Evolutionary conservation across 2,113 vertebrate species (phyloP), one percentile per base, ranked within the genome.

Genomic region (Sinosuthora webbiana): DNA sequence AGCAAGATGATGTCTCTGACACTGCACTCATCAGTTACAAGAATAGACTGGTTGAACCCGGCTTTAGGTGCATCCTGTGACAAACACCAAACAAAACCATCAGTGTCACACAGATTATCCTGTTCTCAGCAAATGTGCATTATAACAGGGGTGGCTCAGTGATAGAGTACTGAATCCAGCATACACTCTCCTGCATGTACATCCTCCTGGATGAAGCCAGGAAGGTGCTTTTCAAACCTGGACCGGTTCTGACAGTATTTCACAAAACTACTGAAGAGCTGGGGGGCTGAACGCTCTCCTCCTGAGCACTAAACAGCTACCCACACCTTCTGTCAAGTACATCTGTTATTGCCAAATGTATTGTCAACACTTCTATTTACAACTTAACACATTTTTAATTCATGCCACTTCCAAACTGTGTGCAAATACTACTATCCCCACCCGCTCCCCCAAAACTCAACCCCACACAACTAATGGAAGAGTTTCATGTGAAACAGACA

Each of bases 341-440:
- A 96, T 97, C 95, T 93, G 90, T 93, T 96, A 90, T 83, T 95
- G 95, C 73, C 76, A 88, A 92, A 91, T 59, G 41, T 55, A 94
- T 96, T 74, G 20, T 98, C 97, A 97, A 93, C 88, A 95, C 97
- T 73, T 97, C 97, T 98, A 94, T 98, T 97, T 98, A 94, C 91
- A 96, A 94, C 97, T 97, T 98, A 75, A 92, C 95, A 97, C 95
- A 68, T 96, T 97, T 97, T 84, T 80, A 96, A 96, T 95, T 95
- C 87, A 87, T 78, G 91, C 91, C 79, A 90, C 87, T 97, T 95
- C 79, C 94, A 97, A 97, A 52, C 91, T 92, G 91, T 60, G 42
- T 83, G 84, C 85, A 86, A 78, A 90, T 69, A 91, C 89, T 93
- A 91, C 95, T 94, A 90, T 81, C 63, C 65, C 68, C 85, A 83